Evolutionary conservation across 1,140 invertebrate species (phyloP).

Genomic region (Stenopsyche tienmushanensis): DNA sequence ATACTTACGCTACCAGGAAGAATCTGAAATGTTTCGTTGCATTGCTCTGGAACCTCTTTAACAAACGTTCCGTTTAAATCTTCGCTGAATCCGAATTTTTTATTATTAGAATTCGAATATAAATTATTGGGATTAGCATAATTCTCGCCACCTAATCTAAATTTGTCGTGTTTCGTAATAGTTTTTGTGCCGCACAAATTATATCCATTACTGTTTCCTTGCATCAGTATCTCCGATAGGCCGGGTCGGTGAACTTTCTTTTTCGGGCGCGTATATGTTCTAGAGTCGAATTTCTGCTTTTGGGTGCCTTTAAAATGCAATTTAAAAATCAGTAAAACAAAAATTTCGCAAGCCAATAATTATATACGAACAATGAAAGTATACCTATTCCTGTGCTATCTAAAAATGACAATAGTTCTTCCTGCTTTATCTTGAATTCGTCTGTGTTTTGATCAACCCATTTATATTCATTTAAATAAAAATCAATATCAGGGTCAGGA

Average conservation of each 20-base stretch:
- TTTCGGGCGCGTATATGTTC: constrained; percentile 53
- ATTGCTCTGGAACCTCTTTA: not conserved
- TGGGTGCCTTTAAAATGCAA: constrained; percentile 33
- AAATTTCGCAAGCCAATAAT: not conserved
- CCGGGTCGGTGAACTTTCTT: constrained; percentile 49
- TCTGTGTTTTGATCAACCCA: constrained; percentile 6
- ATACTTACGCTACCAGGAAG: constrained; percentile 8
- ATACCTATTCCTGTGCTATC: constrained; percentile 1
- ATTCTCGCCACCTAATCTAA: not conserved
- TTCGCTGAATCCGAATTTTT: no score
- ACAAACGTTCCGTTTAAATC: not conserved
- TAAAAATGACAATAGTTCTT: constrained; percentile 12
- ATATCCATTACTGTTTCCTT: constrained; percentile 43
- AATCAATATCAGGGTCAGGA: not conserved
- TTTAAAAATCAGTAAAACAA: not conserved
- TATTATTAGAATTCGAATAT: not conserved
- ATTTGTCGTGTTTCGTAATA: constrained; percentile 15
- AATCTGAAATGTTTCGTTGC: constrained; percentile 11
- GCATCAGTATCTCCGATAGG: constrained; percentile 49
- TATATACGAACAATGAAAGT: not conserved
- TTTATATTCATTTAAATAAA: constrained; percentile 12
- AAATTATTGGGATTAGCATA: not conserved
- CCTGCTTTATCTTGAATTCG: not conserved
- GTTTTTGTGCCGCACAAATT: constrained; percentile 19
- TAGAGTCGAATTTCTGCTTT: constrained; percentile 55